These are phyloP conservation scores for Cranoglanis bouderius DNA, from an alignment of 2,113 vertebrate genomes.

Conservation along the genomic window DNA sequence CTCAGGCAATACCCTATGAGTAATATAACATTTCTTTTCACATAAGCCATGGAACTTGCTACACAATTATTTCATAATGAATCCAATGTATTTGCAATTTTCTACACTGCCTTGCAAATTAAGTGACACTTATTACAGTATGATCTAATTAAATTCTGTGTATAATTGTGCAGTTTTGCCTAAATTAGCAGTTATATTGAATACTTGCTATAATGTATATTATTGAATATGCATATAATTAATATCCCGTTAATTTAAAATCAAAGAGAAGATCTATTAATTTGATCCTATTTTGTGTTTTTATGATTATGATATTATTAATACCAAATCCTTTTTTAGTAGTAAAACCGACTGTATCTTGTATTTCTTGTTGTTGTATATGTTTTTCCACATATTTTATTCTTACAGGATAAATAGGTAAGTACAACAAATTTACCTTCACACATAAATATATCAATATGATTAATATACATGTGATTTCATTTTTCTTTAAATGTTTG, in stretches of 20 bases:
- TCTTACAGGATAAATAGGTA: not conserved
- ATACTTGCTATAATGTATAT: not conserved
- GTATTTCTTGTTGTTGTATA: not conserved
- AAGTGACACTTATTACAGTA: not conserved
- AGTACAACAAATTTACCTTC: not conserved
- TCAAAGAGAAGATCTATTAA: not conserved
- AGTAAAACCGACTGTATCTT: not conserved
- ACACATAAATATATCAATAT: not conserved
- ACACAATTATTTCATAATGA: not conserved
- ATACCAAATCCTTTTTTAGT: not conserved
- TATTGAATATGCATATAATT: not conserved
- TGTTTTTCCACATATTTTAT: not conserved
- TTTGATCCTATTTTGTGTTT: not conserved
- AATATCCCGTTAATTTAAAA: not conserved
- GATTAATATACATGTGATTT: not conserved
- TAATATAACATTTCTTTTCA: not conserved
- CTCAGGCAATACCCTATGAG: not conserved
- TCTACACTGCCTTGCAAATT: not conserved
- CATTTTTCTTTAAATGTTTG: not conserved
- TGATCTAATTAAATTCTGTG: not conserved
- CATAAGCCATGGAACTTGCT: not conserved
- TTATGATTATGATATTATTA: not conserved
- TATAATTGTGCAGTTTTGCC: not conserved
- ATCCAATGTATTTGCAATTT: not conserved
- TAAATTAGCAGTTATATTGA: not conserved